Percentiles rank a stretch among this genome's conserved stretches.
Evolutionary conservation across 1,140 invertebrate genomes (phyloP).

Genomic region (Apis laboriosa): DNA sequence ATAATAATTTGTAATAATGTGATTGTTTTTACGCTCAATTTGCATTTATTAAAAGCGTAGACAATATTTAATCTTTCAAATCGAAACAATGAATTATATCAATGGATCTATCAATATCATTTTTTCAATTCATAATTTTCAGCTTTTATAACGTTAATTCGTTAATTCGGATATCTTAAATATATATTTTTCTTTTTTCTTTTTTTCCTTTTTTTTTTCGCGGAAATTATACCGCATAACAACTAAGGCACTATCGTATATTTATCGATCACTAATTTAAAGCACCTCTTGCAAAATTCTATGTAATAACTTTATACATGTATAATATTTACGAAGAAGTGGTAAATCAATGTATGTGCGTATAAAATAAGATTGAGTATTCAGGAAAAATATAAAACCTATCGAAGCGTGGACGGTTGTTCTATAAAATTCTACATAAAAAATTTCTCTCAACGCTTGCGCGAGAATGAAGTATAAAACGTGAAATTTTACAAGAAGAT

Average conservation of each 20-base stretch:
- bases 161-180: slow-evolving; percentile 16
- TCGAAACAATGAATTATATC: background rate
- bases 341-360: slow-evolving; percentile 19
- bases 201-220: background rate
- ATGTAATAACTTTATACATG: background rate
- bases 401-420: slow-evolving; percentile 40
- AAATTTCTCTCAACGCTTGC: background rate
- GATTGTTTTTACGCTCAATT: slow-evolving; percentile 17
- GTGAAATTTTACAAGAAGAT: background rate
- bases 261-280: background rate
- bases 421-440: slow-evolving; percentile 21
- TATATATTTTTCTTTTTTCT: background rate
- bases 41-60: background rate
- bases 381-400: slow-evolving; percentile 20
- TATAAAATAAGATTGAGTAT: slow-evolving; percentile 33
- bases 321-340: background rate
- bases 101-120: background rate
- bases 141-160: background rate
- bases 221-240: slow-evolving; percentile 9
- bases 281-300: slow-evolving; percentile 10
- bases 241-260: slow-evolving; percentile 48
- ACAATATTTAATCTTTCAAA: background rate
- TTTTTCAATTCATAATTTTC: background rate
- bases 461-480: background rate
- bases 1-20: background rate